These are phyloP conservation scores for Erinaceus europaeus DNA, from an alignment of 2,113 vertebrate genomes.

Conservation along the genomic window DNA sequence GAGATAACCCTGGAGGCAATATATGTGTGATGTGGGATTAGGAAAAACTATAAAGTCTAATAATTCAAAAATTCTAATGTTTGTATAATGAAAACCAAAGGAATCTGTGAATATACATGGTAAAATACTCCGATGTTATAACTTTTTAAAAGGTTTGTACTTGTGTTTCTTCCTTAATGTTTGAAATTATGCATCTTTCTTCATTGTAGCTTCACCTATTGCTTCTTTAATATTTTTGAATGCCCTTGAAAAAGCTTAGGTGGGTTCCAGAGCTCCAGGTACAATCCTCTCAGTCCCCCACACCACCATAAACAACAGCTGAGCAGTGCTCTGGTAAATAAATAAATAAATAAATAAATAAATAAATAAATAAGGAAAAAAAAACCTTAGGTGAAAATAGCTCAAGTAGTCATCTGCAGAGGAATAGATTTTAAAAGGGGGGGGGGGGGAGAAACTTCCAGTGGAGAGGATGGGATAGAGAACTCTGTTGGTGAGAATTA, in stretches of 20 bases:
- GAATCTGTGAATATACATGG: not conserved
- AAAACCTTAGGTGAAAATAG: not conserved
- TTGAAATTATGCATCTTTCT: not conserved
- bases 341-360: too few species aligned
- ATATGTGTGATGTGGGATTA: not conserved
- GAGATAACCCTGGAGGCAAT: too few species aligned
- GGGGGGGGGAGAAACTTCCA: too few species aligned
- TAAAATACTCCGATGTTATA: not conserved
- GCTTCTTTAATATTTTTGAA: not conserved
- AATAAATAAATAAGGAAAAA: too few species aligned
- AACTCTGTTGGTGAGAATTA: too few species aligned
- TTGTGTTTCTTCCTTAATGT: slow-evolving; percentile 2
- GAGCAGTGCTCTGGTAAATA: too few species aligned
- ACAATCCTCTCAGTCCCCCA: too few species aligned
- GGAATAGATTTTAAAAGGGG: not conserved
- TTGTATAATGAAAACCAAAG: not conserved
- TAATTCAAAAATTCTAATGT: not conserved
- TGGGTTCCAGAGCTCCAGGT: too few species aligned
- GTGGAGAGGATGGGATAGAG: too few species aligned
- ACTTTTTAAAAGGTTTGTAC: not conserved
- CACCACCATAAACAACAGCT: too few species aligned
- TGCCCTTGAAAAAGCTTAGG: not conserved
- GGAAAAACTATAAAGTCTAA: not conserved
- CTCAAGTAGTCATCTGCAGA: not conserved
- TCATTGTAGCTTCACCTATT: not conserved